Evolutionary conservation across 2,888 invertebrate species (phyloP), one percentile per base, ranked within the genome.

Genomic region (Platerodrilus igneus): DNA sequence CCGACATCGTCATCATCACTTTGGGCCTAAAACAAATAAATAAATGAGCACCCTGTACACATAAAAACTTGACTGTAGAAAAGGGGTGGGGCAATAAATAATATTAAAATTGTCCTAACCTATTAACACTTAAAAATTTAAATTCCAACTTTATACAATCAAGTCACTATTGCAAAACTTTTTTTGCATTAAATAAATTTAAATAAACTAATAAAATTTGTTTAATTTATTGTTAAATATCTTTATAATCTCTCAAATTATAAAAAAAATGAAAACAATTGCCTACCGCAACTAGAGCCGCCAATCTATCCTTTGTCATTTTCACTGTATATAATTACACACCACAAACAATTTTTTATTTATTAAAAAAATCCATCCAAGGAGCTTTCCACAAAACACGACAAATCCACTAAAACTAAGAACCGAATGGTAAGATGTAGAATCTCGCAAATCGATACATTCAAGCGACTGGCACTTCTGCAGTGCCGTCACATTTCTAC

Each of bases 251-350:
- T n/a, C n/a, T n/a, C n/a, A n/a, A n/a, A n/a, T n/a, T n/a, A n/a
- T n/a, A n/a, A n/a, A n/a, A n/a, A n/a, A n/a, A n/a, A n/a, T n/a
- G 47, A 50, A 51, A 46, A 48, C 37, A 47, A 49, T 41, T 51
- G 53, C 86, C 82, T 77, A 88, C 89, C 82, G 91, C 91, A 78
- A 89, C 89, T 66, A 92, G 82, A 73, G 91, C 92, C 77, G 90
- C 90, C 81, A 92, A 84, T 84, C 91, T 90, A 81, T 92, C 92
- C 83, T 92, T 92, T 77, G 91, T 91, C 91, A 91, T 92, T 72
- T 79, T 70, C 72, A 64, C 69, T 71, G 71, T 69, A 60, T 55
- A 56, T 58, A 72, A 74, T 77, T 77, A 79, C 79, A 77, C 77
- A 76, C 76, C 75, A 75, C 74, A 68, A 71, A 74, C 73, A 75